phyloP scores from a whole-genome alignment of 2,797 vertebrate species.

The Chiropotes sagulatus region DNA sequence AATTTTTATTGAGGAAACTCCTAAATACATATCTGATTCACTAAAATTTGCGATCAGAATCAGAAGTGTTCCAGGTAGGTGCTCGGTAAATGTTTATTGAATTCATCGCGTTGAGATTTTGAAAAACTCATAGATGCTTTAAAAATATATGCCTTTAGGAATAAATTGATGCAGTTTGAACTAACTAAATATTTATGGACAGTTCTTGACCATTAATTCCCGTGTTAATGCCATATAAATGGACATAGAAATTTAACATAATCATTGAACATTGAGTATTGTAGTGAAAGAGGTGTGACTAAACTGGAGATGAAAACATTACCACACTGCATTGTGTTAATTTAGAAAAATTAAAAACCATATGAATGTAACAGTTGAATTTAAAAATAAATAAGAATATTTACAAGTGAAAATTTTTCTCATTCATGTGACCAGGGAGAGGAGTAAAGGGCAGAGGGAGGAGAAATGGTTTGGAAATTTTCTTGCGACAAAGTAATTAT shows the following conservation, averaged over 20 bases:
- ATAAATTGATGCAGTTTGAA: conserved; percentile 6
- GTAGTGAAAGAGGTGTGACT: not conserved
- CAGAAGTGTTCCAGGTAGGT: not conserved
- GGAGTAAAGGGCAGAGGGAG: not conserved
- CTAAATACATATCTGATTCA: not conserved
- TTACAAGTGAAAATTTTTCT: conserved; percentile 18
- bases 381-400: conserved; percentile 5
- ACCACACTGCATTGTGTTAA: not conserved
- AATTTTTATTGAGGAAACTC: conserved; percentile 34
- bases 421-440: not conserved
- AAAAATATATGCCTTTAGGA: conserved; percentile 29
- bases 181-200: not conserved
- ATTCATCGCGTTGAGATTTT: conserved; percentile 5
- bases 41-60: conserved; percentile 33
- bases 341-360: not conserved
- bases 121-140: not conserved
- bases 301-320: not conserved
- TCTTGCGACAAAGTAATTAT: not conserved
- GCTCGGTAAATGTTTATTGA: not conserved
- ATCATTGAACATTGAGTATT: not conserved
- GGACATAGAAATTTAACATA: not conserved
- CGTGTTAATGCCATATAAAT: not conserved
- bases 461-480: not conserved
- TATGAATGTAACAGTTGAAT: not conserved
- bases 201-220: not conserved